A percentile compares a stretch with the other conserved stretches of the same genome.
These are phyloP conservation scores for Noctua janthe DNA, from an alignment of 2,888 invertebrate genomes.

Conservation along the genomic window DNA sequence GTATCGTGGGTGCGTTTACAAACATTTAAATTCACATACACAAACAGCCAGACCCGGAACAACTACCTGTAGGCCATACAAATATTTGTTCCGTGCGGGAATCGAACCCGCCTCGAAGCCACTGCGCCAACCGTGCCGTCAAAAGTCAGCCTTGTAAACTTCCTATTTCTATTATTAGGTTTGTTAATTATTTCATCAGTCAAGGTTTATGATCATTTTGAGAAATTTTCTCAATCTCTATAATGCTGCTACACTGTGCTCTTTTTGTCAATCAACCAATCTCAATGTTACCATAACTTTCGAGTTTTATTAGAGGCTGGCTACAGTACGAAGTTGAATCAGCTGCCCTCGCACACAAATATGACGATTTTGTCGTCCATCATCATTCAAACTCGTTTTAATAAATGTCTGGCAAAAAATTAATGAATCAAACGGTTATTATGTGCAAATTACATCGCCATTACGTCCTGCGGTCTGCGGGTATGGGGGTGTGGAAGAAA, in stretches of 20 bases:
- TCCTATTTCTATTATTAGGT: too few relatives aligned
- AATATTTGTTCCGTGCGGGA: too few relatives aligned
- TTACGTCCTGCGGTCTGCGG: conserved; percentile 57
- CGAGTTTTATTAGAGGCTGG: conserved; percentile 17
- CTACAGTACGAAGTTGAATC: neutral
- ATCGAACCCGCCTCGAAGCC: too few relatives aligned
- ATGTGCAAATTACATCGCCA: conserved; percentile 72
- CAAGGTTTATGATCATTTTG: neutral
- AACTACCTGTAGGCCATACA: too few relatives aligned
- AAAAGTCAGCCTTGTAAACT: neutral
- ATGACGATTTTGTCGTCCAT: conserved; percentile 18
- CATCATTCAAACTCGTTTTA: conserved; percentile 72
- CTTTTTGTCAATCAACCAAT: conserved; percentile 4
- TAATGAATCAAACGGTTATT: conserved; percentile 74
- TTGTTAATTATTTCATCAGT: neutral
- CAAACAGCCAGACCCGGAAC: too few relatives aligned
- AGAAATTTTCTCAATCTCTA: conserved; percentile 16
- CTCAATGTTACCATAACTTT: neutral
- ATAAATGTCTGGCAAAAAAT: conserved; percentile 73
- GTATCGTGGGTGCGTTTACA: too few relatives aligned
- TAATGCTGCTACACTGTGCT: conserved; percentile 17
- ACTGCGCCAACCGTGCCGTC: too few relatives aligned
- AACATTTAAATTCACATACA: too few relatives aligned
- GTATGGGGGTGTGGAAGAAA: neutral
- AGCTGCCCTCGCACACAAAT: neutral